phyloP scores from a whole-genome alignment of 2,888 invertebrate genomes.

The Cremastobaeus sp. region DNA sequence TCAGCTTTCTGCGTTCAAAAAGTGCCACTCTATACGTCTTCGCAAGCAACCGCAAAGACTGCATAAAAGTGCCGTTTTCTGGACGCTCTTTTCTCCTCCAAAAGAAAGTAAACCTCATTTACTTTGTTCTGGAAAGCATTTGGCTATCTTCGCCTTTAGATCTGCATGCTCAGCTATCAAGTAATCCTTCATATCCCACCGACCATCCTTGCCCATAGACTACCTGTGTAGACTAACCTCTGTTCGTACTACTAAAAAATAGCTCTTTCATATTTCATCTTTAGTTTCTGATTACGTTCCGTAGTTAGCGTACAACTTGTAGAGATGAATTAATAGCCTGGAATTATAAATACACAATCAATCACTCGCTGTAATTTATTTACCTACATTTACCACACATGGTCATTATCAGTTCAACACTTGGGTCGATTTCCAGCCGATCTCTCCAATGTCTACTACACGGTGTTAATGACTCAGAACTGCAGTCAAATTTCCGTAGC shows the following conservation, averaged over 20 bases:
- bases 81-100: constrained; percentile 15
- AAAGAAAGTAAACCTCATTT: constrained; percentile 1
- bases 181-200: constrained; percentile 15
- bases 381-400: not conserved
- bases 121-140: constrained; percentile 11
- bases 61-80: too few species aligned
- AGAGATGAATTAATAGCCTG: too few species aligned
- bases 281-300: too few species aligned
- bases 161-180: constrained; percentile 31
- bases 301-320: too few species aligned
- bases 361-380: constrained; percentile 2
- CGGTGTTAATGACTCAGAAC: constrained; percentile 31
- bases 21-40: constrained; percentile 15
- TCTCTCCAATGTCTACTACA: constrained; percentile 33
- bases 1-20: constrained; percentile 42
- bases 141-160: constrained; percentile 10
- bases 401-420: not conserved
- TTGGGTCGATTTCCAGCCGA: constrained; percentile 33
- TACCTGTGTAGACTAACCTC: constrained; percentile 39
- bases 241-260: constrained; percentile 15
- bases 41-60: too few species aligned
- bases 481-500: too few species aligned
- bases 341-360: not conserved
- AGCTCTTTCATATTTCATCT: too few species aligned
- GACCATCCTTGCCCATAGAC: constrained; percentile 6